Evolutionary conservation across 2,113 vertebrate species (phyloP), one percentile per base, ranked within the genome.

Genomic region (Calyptommatus sinebrachiatus): DNA sequence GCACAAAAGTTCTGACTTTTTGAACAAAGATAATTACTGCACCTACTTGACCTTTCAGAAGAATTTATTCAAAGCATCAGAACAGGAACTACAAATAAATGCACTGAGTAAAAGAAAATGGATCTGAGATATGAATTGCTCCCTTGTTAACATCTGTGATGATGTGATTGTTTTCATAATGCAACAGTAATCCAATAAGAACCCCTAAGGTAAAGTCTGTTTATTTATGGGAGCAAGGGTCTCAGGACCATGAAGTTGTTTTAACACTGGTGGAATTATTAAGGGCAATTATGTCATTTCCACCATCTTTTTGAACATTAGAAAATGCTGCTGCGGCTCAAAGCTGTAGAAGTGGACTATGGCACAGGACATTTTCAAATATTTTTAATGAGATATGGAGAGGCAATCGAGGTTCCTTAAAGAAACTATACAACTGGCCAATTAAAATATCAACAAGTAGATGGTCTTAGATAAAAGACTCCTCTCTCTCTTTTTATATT

Each of bases 111-210:
- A 71, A 21, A 29, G 16, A 61, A 14, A 71, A 48, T 88, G 76
- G 78, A 3, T 61, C 31, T 69, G 50, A 70, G 68, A 83, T 90
- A 80, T 89, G 86, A 91, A 87, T 86, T 71, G 73, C 67, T 74
- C 71, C 75, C 72, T 83, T 91, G 85, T 89, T 88, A 88, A 74
- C 76, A 86, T 90, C 82, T 73, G 65, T 82, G 88, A 85, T 76
- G 87, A 71, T 86, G 66, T 85, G 90, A 84, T 78, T 89, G 74
- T 86, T 88, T 85, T 89, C 87, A 89, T 90, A 90, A 71, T 90
- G 80, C 91, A 93, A 69, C n/a, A 88, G 81, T 91, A 92, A 92
- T 88, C 79, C 89, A 90, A 67, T 92, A 91, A 91, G 57, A 78
- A 79, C 80, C 9, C 48, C 45, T 87, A 89, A 90, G 81, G 87